Base-by-base conservation (phyloP, 1,140 invertebrate genomes). In the Neotoxoptera formosana region DNA sequence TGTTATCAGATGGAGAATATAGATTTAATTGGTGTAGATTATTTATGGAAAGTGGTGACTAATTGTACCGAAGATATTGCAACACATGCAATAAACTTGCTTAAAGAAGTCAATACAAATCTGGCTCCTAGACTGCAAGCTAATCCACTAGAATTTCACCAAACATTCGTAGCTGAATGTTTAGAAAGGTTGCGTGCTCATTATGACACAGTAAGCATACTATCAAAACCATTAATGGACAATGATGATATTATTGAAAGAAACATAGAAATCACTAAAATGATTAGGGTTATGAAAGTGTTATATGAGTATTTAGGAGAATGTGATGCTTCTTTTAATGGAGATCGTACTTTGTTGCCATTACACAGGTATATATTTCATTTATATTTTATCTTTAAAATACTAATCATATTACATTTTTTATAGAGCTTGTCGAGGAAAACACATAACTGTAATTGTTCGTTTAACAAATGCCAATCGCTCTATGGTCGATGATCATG, bases 271-370 rank as follows among this genome's bases (percentile, higher is more conserved):
- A 97, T 97, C n/a, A 97, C 97, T 88, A 97, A 98, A 95, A 98
- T 99, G 97, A 99, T 98, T 95, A 96, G 99, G 93, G 98, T 99
- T 45, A 96, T 99, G 95, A 98, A 98, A 96, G 98, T 99, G 94
- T 96, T 99, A 94, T 97, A 98, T 94, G 98, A 99, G 96, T 99
- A 99, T 95, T 97, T 99, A 93, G 98, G 97, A 94, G 98, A 99
- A 95, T 99, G 98, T 96, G 99, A 99, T 96, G 97, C 97, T 93
- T 97, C 98, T 93, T 99, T 98, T 96, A 97, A 97, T 47, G 97
- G 98, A 21, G 99, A 99, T 95, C 96, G 99, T 94, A 97, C 97
- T 94, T 97, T 98, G 95, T 96, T 99, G 94, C 98, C 98, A 48
- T 96, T 99, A 88, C 97, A 98, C 95, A 97, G 97, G 97, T 98